Evolutionary conservation across 2,888 invertebrate genomes (phyloP).

Genomic region (Caenorhabditis becei): DNA sequence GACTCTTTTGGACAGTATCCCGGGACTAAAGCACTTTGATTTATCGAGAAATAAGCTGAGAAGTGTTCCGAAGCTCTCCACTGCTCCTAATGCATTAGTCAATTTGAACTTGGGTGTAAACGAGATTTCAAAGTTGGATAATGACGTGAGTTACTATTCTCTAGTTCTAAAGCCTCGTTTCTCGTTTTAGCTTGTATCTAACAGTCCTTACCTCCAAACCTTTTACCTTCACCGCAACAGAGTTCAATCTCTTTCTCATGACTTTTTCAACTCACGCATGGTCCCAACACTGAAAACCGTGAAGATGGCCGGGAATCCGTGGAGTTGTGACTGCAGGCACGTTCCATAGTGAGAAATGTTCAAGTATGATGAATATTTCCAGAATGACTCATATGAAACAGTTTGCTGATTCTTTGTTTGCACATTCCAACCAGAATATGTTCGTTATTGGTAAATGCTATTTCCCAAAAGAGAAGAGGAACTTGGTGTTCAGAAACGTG

Average conservation of each 20-base stretch:
- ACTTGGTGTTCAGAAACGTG: constrained; percentile 47
- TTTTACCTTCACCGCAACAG: constrained; percentile 71
- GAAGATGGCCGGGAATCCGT: constrained; percentile 71
- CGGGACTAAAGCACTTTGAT: constrained; percentile 69
- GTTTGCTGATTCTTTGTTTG: constrained; percentile 34
- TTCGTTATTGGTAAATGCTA: constrained; percentile 46
- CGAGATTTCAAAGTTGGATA: constrained; percentile 46
- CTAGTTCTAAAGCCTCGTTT: background rate
- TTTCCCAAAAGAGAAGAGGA: constrained; percentile 40
- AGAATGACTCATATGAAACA: constrained; percentile 48
- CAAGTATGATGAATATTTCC: background rate
- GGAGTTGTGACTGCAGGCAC: constrained; percentile 78
- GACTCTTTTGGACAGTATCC: constrained; percentile 72
- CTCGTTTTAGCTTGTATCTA: constrained; percentile 32
- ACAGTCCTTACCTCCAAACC: constrained; percentile 47
- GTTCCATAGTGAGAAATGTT: background rate
- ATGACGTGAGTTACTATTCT: constrained; percentile 21
- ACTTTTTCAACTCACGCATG: constrained; percentile 52
- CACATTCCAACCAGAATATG: constrained; percentile 40
- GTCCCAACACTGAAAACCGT: constrained; percentile 43
- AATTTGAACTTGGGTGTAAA: constrained; percentile 43
- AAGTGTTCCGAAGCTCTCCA: constrained; percentile 66
- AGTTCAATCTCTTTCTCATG: constrained; percentile 68
- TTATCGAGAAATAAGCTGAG: constrained; percentile 71
- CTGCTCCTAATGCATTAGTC: constrained; percentile 37